Conservation (phyloP, 2,797 vertebrate genomes). For the Avahi laniger region DNA sequence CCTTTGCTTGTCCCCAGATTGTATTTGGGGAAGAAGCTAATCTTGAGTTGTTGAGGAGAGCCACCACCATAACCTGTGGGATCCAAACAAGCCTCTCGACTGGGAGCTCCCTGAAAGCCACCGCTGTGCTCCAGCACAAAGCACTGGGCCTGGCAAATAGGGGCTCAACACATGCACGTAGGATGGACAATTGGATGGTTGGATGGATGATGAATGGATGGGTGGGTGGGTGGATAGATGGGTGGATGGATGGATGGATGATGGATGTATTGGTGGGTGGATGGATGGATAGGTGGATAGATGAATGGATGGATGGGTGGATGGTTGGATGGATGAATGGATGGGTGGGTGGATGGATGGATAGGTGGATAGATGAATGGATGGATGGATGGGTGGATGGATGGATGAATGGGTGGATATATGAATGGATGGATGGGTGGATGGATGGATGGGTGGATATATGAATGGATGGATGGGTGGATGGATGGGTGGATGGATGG, state of each 20-base stretch:
- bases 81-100: not conserved
- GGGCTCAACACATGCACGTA: not conserved
- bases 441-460: not conserved
- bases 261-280: not conserved
- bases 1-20: not conserved
- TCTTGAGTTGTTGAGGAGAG: not conserved
- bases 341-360: rapidly evolving
- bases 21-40: not conserved
- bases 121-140: not conserved
- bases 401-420: no score
- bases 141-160: not conserved
- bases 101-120: not conserved
- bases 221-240: not conserved
- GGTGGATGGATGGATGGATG: not conserved
- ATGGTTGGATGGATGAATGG: not conserved
- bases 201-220: not conserved
- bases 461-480: no score
- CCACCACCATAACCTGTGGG: not conserved
- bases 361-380: not conserved
- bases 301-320: rapidly evolving
- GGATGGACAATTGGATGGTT: not conserved
- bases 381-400: rapidly evolving
- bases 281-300: not conserved
- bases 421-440: rapidly evolving
- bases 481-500: rapidly evolving